Evolutionary conservation across 2,113 vertebrate species (phyloP), one percentile per base, ranked within the genome.

Genomic region (Ariopsis seemanni): DNA sequence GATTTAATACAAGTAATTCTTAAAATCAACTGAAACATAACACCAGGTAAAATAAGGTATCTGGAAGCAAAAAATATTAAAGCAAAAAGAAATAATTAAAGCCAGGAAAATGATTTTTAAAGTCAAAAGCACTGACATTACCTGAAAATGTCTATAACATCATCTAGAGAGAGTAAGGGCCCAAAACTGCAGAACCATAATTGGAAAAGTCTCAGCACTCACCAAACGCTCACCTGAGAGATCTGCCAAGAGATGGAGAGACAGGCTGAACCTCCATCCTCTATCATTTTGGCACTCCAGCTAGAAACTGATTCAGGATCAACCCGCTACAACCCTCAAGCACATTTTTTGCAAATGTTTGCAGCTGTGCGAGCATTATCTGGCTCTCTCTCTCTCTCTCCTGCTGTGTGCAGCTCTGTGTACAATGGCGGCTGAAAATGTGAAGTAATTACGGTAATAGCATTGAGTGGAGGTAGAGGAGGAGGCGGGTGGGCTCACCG

Each of bases 401-500:
- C 74, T 17, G 18, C 60, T 79, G 52, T 60, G 48, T 55, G 22
- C 48, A 17, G 69, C 48, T 83, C 52, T 77, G 71, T 83, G 69
- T 25, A 53, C 82, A 77, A 83, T 50, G 42, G 72, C 53, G 22
- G 83, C 55, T 67, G 83, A 34, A 79, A 78, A 80, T 85, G 78
- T 85, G 34, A 74, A 85, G 75, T 85, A 62, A 88, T 88, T 88
- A 88, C 84, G 63, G 82, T 85, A 85, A 88, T 85, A 65, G 85
- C 65, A 50, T 78, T 67, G 63, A 79, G 88, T 89, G 72, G 85
- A 80, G 88, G 80, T 63, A 69, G 65, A 20, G 75, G 85, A 67
- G 63, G 86, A 84, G 85, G 82, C 25, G 72, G 69, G 84, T 48
- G 67, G 85, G 79, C 82, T 58, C 75, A 42, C 58, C 6, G 10